Conservation (phyloP, 2,797 vertebrate genomes). For the Pangasius sanitwongsei region DNA sequence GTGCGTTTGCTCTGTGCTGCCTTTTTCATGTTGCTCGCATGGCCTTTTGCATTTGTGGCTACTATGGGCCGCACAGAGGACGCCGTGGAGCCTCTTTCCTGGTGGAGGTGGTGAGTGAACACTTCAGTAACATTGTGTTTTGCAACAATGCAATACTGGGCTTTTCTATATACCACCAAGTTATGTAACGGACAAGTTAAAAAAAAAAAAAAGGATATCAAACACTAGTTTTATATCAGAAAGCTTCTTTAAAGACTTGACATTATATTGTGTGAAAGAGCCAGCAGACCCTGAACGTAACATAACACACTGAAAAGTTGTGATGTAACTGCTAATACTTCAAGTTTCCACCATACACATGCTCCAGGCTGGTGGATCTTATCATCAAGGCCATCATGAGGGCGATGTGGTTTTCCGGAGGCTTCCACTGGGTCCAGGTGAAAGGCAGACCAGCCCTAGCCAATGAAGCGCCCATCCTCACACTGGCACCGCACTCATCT, state of each 20-base stretch:
- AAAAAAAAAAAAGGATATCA: neutral
- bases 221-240: neutral
- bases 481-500: constrained; percentile 94
- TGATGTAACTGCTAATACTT: neutral
- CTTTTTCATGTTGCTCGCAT: constrained; percentile 96
- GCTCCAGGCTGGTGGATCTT: constrained; percentile 82
- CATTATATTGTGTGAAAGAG: neutral
- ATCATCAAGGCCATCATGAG: constrained; percentile 92
- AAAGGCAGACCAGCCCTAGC: constrained; percentile 88
- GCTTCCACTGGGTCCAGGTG: constrained; percentile 93
- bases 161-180: neutral
- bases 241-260: neutral
- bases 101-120: constrained; percentile 90
- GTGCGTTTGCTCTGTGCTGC: constrained; percentile 78
- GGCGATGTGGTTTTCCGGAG: constrained; percentile 96
- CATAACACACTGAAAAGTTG: neutral
- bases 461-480: constrained; percentile 90
- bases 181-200: neutral
- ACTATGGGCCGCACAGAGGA: constrained; percentile 84
- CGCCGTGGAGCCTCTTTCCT: constrained; percentile 82
- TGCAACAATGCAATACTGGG: neutral
- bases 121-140: neutral
- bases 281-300: neutral
- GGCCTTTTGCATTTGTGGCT: constrained; percentile 92
- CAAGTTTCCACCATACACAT: neutral